Conservation (phyloP, 2,888 invertebrate species). For the Acleris holmiana region DNA sequence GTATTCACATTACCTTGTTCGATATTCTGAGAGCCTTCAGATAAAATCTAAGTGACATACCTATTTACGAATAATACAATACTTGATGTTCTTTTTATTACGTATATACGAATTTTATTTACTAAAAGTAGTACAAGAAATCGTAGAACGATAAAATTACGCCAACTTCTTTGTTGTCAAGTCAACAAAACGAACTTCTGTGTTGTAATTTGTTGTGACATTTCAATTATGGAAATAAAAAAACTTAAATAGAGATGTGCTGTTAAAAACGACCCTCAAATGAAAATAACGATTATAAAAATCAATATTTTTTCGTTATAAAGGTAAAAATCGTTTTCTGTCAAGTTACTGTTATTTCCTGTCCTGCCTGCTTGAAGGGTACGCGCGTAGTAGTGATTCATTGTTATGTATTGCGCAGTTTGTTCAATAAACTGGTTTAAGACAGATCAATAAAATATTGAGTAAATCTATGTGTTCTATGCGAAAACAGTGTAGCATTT, state of each 20-base stretch:
- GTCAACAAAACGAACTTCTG: slow-evolving; percentile 10
- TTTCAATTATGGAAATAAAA: slow-evolving; percentile 26
- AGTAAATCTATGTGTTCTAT: slow-evolving; percentile 25
- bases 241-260: slow-evolving; percentile 33
- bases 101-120: background rate
- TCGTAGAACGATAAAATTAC: background rate
- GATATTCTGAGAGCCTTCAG: slow-evolving; percentile 1
- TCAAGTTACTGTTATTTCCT: slow-evolving; percentile 20
- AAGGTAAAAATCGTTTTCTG: background rate
- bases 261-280: background rate
- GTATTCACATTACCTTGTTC: slow-evolving; percentile 18
- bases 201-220: slow-evolving; percentile 17
- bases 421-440: slow-evolving; percentile 30
- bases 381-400: slow-evolving; percentile 41
- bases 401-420: slow-evolving; percentile 50
- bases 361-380: slow-evolving; percentile 41
- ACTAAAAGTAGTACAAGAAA: background rate
- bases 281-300: background rate
- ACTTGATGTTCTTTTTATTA: background rate
- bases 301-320: slow-evolving; percentile 16
- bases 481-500: background rate
- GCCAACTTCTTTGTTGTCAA: slow-evolving; percentile 18
- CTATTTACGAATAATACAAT: slow-evolving; percentile 13
- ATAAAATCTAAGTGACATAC: background rate
- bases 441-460: slow-evolving; percentile 36